Evolutionary conservation across 2,888 invertebrate species (phyloP), one percentile per base, ranked within the genome.

Genomic region (Automeris io): DNA sequence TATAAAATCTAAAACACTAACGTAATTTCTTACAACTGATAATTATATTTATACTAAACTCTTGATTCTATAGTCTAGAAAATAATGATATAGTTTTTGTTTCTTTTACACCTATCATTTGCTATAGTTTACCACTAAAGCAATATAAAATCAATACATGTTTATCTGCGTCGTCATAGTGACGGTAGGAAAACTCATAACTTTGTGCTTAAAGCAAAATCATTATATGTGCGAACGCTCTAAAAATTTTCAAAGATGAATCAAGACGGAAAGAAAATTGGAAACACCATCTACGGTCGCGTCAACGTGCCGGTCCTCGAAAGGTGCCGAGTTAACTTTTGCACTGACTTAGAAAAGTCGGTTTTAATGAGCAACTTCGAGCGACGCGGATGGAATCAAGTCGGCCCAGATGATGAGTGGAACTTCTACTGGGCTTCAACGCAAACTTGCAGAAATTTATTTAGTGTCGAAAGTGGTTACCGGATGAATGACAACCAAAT

Each of bases 401-500:
- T 76, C 12, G 91, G 92, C 3, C 93, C 94, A 1, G 96, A 96
- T 57, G 97, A 96, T 66, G 95, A 96, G 59, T 98, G 97, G 97
- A 96, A 97, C 74, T 94, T 97, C 69, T 98, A 97, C 72, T 97
- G 97, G 96, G 95, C 97, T 3, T 93, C 93, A 32, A 95, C 96
- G 1, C 93, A 94, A 61, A 96, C 95, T 2, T 95, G 96, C 60
- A 88, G 97, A 37, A 95, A 92, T 64, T 90, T 97, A 39, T 97
- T 97, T 71, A 96, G 68, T 44, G 65, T 70, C 3, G 70, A 74
- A 43, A 71, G 72, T 42, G 74, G 75, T 16, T 70, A 70, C 39
- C 55, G 71, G 21, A 72, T 76, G 67, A 92, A 92, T 53, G 96
- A 97, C 72, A 94, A 95, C 82, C 97, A 97, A 81, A 90, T 95